Base-by-base conservation (phyloP, 2,797 vertebrate genomes). In the Champsocephalus esox region DNA sequence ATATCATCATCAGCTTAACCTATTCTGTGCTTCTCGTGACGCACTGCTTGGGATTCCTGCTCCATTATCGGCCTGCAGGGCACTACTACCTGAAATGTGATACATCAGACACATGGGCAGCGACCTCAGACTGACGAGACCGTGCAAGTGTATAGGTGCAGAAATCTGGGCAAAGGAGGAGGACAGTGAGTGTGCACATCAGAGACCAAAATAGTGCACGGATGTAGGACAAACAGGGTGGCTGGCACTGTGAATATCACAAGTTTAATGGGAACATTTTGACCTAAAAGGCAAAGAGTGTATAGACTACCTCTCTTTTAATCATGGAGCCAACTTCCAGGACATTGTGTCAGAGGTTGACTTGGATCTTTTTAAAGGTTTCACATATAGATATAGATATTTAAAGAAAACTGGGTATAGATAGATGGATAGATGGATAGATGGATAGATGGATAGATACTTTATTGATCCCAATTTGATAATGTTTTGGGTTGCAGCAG, bases 91-190 rank as follows among this genome's bases (percentile, higher is more conserved):
- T 73, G 74, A 72, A 79, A 86, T 45, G 50, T 32, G 79, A 86
- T 32, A 55, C 63, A 12, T 24, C 63, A 13, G 24, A 64, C 74
- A 68, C 84, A 72, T 72, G 28, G 59, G 48, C 51, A 57, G 32
- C 63, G 78, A 79, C 75, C 62, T 84, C 55, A 74, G 73, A 49
- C 52, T 82, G 66, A 48, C 67, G n/a, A 45, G 72, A 44, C 56
- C 21, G 32, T 48, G 49, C 50, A 63, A 43, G 28, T 55, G 56
- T 44, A n/a, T n/a, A 55, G 66, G 21, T 51, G n/a, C 17, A 63
- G 49, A 50, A 41, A 67, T 45, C 32, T 7, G 9, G 19, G 45
- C 7, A 44, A 65, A 72, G 24, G 1, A n/a, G 12, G 12, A 51
- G 32, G 13, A 46, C 48, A 6, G 13, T 5, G 38, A 6, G 13